A percentile compares a stretch with the other conserved stretches of the same genome.
phyloP scores from a whole-genome alignment of 1,140 invertebrate genomes.

The Contarinia nasturtii region DNA sequence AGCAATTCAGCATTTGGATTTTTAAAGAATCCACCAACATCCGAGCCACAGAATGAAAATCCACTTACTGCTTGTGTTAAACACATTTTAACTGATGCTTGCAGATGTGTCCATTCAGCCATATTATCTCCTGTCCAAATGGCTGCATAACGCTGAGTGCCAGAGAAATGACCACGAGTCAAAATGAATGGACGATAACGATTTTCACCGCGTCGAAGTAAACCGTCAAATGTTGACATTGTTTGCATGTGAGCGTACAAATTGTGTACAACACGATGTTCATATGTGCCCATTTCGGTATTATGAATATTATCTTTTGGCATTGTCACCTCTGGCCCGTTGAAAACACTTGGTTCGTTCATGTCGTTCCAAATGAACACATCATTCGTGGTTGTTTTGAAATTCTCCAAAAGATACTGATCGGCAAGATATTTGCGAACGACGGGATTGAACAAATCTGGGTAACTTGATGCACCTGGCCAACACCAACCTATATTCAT shows the following conservation, averaged over 20 bases:
- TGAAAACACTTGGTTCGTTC: slow-evolving; percentile 98
- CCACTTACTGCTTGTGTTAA: slow-evolving; percentile 77
- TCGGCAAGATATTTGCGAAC: slow-evolving; percentile 73
- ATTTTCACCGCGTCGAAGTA: slow-evolving; percentile 47
- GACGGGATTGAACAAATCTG: slow-evolving; percentile 83
- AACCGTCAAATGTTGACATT: slow-evolving; percentile 56
- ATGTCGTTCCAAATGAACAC: slow-evolving; percentile 98
- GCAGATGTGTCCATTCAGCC: slow-evolving; percentile 89
- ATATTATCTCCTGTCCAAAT: slow-evolving; percentile 98
- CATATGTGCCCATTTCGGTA: slow-evolving; percentile 50
- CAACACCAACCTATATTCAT: slow-evolving; percentile 61
- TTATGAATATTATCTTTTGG: slow-evolving; percentile 61
- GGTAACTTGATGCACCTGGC: slow-evolving; percentile 74
- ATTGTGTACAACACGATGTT: slow-evolving; percentile 92
- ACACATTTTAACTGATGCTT: slow-evolving; percentile 83
- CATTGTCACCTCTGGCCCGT: slow-evolving; percentile 96
- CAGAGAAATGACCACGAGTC: slow-evolving; percentile 77
- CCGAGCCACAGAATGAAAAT: slow-evolving; percentile 89
- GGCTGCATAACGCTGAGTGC: slow-evolving; percentile 75
- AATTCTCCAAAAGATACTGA: slow-evolving; percentile 61
- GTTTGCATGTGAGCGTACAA: slow-evolving; percentile 64
- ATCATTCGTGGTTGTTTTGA: slow-evolving; percentile 67
- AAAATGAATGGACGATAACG: slow-evolving; percentile 76
- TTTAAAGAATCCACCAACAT: slow-evolving; percentile 96
- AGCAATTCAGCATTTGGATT: slow-evolving; percentile 86